Conservation (phyloP, 23 tunicate genomes). For the Halocynthia roretzi region DNA sequence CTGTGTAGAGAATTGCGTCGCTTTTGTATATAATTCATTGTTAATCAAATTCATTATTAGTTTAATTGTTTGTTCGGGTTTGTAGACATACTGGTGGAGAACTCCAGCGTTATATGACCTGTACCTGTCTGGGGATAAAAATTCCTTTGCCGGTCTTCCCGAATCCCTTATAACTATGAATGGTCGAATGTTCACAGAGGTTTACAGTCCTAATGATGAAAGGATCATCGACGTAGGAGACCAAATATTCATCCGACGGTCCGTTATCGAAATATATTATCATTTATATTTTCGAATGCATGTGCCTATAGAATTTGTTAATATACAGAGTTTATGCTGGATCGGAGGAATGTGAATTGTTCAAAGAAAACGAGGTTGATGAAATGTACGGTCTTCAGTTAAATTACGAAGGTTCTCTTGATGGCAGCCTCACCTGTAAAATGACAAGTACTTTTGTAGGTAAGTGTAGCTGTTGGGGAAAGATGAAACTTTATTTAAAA, state of each 20-base stretch:
- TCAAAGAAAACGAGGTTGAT: slow-evolving; percentile 4
- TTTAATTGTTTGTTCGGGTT: neutral
- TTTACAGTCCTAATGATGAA: slow-evolving; percentile 9
- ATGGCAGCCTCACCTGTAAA: slow-evolving; percentile 8
- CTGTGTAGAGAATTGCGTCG: no score
- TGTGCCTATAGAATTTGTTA: neutral
- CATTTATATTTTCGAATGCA: neutral
- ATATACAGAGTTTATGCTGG: slow-evolving; percentile 13
- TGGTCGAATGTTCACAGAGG: slow-evolving; percentile 5
- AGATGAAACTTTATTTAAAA: no score
- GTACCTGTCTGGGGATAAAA: neutral
- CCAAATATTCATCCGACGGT: slow-evolving; percentile 9
- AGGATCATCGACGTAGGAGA: neutral
- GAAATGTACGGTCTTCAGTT: slow-evolving; percentile 13
- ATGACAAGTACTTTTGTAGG: slow-evolving; percentile 16
- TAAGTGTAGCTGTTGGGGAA: neutral
- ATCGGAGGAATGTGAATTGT: slow-evolving; percentile 11
- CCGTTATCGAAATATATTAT: neutral
- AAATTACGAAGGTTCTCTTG: neutral
- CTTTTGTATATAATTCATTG: no score
- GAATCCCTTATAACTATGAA: neutral
- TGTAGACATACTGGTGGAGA: neutral
- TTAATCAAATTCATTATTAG: neutral
- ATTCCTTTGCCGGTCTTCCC: slow-evolving; percentile 14
- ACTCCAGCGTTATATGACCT: neutral